Base-by-base conservation (phyloP, 2,888 invertebrate species). In the Macroteleia sp. region DNA sequence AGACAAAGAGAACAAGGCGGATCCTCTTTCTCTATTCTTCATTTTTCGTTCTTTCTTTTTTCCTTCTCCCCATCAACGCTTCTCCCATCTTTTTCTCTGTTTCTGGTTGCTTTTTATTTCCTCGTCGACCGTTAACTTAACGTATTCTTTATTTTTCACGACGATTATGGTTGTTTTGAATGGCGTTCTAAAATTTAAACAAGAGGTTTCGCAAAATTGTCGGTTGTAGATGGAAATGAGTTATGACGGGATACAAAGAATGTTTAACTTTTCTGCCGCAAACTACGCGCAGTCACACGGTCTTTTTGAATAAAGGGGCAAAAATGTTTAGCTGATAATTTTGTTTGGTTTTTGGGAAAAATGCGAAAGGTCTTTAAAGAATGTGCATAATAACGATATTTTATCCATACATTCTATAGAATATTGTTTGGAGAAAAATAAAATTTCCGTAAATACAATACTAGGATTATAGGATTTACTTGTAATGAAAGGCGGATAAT, bases 161-260 rank as follows among this genome's bases (percentile, higher is more conserved):
- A 12, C 46, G 46, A 69, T 75, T 75, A 76, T 50, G 39, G 28
- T 34, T 57, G 64, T 57, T 62, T 62, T 57, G 57, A 70, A 64
- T 57, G 52, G 36, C 64, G 52, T 57, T 66, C 39, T 57, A n/a
- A 50, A 76, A 70, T 64, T 64, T 46, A 64, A 76, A 76, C 57
- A 59, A 52, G 64, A 34, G 57, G 41, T 36, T 64, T 52, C 57
- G 69, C 70, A 14, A 76, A 76, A 76, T 76, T 52, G 64, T 50
- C 46, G 56, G 64, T 52, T 64, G 57, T 44, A 25, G 50, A 70
- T 70, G 70, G 76, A 70, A 76, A 70, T 59, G 70, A 70, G 69
- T 36, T 62, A 19, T 54, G 74, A 59, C 59, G 46, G 22, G 41
- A 25, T 50, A n/a, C 36, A 62, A 54, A 69, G 61, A 69, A 69